phyloP scores from a whole-genome alignment of 2,113 vertebrate species.

The Lutjanus erythropterus region DNA sequence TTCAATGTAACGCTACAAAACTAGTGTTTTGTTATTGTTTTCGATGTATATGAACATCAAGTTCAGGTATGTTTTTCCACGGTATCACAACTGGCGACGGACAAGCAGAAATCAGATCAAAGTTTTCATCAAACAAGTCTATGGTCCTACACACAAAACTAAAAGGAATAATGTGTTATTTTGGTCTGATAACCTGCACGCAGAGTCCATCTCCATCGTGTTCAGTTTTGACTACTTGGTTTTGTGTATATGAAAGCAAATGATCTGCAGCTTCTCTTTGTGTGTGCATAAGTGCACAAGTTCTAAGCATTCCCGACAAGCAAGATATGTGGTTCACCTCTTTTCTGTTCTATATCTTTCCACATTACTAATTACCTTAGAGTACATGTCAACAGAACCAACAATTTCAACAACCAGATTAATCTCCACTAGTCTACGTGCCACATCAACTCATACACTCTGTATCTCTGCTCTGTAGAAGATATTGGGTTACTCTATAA shows the following conservation, averaged over 20 bases:
- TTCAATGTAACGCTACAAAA: too few relatives aligned
- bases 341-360: background rate
- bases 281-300: background rate
- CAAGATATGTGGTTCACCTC: background rate
- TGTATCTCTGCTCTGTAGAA: conserved; percentile 25
- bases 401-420: conserved; percentile 41
- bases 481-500: conserved; percentile 67
- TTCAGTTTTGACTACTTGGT: background rate
- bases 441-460: conserved; percentile 36
- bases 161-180: background rate
- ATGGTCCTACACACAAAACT: background rate
- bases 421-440: conserved; percentile 12
- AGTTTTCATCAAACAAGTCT: background rate
- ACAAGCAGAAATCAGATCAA: background rate
- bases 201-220: background rate
- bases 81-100: background rate
- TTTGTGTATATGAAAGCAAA: conserved; percentile 9
- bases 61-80: background rate
- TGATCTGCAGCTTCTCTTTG: background rate
- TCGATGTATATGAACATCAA: background rate
- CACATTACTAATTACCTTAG: conserved; percentile 28
- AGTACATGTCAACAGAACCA: conserved; percentile 25
- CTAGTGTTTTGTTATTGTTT: too few relatives aligned
- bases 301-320: background rate
- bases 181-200: background rate